Evolutionary conservation across 2,797 vertebrate genomes (phyloP), one percentile per base, ranked within the genome.

Genomic region (Protonibea diacanthus): DNA sequence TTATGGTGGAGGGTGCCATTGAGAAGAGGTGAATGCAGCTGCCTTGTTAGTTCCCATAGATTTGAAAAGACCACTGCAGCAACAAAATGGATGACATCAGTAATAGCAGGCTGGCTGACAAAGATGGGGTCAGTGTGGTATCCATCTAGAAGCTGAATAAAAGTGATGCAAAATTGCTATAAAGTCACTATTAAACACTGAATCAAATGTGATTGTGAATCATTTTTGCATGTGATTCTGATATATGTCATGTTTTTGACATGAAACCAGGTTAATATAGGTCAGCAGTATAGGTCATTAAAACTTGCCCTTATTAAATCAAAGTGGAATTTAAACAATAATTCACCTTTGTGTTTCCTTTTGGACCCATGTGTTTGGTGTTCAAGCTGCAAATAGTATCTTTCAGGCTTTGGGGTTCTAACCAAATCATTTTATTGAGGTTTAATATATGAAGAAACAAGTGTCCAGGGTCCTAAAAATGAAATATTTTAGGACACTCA

Each of bases 1-100:
- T 91, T 86, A 90, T 77, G 77, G 75, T 49, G 53, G 69, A 83
- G 70, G 79, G 73, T 52, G 78, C 80, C 65, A 27, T 29, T 52
- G 76, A 86, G 70, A 68, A 49, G 68, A 67, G 76, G 76, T 60
- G 71, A 85, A 70, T 65, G 64, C 71, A 61, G 74, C 33, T 0
- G 52, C 25, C 33, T 45, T 42, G 71, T 71, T 81, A 75, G 69
- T 82, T 82, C 76, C 60, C 59, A 69, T 44, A 84, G 69, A 74
- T 76, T 57, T 63, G 49, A 62, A 83, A 83, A 85, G 71, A 82
- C 71, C 74, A 77, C 62, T 53, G 78, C 73, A 18, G 64, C 61
- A 62, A 25, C 71, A 74, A 74, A 84, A 72, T 80, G 71, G 59
- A 76, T 56, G 75, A 68, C 73, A 61, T 71, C 57, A 74, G 65